A percentile compares a stretch with the other conserved stretches of the same genome.
phyloP scores from a whole-genome alignment of 2,797 vertebrate genomes.

The Mus spretus region DNA sequence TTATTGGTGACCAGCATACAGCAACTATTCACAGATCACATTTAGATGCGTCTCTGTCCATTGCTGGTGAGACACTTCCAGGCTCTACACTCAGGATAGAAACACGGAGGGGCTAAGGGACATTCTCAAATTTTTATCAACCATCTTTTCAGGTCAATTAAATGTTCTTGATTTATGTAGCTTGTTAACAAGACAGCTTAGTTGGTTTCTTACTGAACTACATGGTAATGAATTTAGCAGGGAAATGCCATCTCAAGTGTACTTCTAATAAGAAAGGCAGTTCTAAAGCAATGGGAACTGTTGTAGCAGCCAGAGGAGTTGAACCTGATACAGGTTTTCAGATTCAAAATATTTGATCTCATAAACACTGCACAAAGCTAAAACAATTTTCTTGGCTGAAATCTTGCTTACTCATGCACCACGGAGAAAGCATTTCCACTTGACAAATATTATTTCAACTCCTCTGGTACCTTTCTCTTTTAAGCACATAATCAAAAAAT shows the following conservation, averaged over 20 bases:
- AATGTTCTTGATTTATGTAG: neutral
- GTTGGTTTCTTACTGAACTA: neutral
- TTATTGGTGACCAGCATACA: neutral
- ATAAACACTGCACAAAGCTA: neutral
- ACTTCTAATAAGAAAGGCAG: neutral
- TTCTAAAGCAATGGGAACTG: conserved; percentile 1
- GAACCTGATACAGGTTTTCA: neutral
- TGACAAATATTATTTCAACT: neutral
- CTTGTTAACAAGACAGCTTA: neutral
- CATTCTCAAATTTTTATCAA: neutral
- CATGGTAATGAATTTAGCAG: neutral
- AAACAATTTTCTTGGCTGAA: neutral
- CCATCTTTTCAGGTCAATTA: neutral
- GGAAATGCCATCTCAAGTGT: neutral
- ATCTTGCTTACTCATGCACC: neutral
- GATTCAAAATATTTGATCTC: conserved; percentile 1
- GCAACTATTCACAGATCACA: neutral
- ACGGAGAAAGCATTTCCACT: neutral
- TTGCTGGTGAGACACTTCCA: neutral
- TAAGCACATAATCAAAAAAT: conserved; percentile 2
- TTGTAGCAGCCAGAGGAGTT: neutral
- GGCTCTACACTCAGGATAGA: neutral
- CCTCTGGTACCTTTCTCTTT: conserved; percentile 5
- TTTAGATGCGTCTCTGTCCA: too few species aligned
- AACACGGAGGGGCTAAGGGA: neutral